phyloP scores from a whole-genome alignment of 2,888 invertebrate genomes.

The Esperia sulphurella region DNA sequence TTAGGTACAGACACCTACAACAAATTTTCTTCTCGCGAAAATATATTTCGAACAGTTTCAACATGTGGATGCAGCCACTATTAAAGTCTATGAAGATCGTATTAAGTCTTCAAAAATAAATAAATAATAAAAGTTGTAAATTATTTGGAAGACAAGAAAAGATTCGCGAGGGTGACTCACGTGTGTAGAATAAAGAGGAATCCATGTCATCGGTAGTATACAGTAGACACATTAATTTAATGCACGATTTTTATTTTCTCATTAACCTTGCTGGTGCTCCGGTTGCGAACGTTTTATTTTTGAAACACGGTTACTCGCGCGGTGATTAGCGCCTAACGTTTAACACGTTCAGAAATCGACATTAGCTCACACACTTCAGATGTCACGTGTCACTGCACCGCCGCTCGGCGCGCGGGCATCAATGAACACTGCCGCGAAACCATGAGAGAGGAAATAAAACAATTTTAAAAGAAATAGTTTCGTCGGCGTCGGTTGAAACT shows the following conservation, averaged over 20 bases:
- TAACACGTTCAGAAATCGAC: slow-evolving; percentile 36
- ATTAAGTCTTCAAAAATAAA: not conserved
- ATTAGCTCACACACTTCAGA: slow-evolving; percentile 30
- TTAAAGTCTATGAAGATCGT: not conserved
- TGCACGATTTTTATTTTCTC: slow-evolving; percentile 74
- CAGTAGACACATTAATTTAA: slow-evolving; percentile 56
- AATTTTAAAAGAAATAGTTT: slow-evolving; percentile 17
- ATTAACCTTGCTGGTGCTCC: slow-evolving; percentile 75
- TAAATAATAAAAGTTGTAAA: not conserved
- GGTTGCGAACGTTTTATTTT: slow-evolving; percentile 75
- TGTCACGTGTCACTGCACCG: slow-evolving; percentile 7
- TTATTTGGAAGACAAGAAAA: not conserved
- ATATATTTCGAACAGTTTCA: not conserved
- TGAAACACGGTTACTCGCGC: slow-evolving; percentile 68
- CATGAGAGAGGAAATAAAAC: slow-evolving; percentile 16
- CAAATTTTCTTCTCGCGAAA: not conserved
- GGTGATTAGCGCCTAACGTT: slow-evolving; percentile 43
- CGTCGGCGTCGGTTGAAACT: slow-evolving; percentile 45
- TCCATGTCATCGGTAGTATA: slow-evolving; percentile 43
- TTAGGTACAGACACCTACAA: too few relatives aligned
- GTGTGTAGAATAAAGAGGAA: slow-evolving; percentile 37
- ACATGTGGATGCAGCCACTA: not conserved
- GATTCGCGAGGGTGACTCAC: slow-evolving; percentile 34
- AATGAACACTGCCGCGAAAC: slow-evolving; percentile 12
- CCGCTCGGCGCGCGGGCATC: slow-evolving; percentile 8